Evolutionary conservation across 2,113 vertebrate species (phyloP).

Genomic region (Kobus ellipsiprymnus): DNA sequence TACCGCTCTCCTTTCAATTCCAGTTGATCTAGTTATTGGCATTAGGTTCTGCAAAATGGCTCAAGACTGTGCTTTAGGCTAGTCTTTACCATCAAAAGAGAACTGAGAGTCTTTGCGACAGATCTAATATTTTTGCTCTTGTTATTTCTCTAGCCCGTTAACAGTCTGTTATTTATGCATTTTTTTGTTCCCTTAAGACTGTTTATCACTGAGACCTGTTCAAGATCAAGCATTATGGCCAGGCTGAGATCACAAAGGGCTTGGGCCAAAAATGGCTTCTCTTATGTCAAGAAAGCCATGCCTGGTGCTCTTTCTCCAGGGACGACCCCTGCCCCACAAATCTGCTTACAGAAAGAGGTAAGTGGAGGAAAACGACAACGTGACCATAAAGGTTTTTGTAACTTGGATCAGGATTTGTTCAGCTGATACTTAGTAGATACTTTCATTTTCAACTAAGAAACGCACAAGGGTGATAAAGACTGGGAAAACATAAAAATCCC

Average conservation of each 20-base stretch:
- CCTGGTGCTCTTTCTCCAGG: neutral
- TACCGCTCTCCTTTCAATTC: neutral
- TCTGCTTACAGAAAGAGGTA: neutral
- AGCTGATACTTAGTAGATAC: neutral
- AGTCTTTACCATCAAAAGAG: neutral
- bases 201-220: neutral
- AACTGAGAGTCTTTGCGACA: neutral
- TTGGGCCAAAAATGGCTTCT: neutral
- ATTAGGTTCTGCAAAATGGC: neutral
- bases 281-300: neutral
- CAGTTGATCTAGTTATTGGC: neutral
- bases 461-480: neutral
- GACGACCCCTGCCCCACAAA: neutral
- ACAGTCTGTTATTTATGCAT: neutral
- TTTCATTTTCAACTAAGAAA: constrained; percentile 23
- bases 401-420: neutral
- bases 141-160: neutral
- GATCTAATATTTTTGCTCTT: neutral
- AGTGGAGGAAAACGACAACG: neutral
- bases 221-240: neutral
- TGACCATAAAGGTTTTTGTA: neutral
- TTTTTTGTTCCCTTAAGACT: neutral
- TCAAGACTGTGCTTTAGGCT: neutral
- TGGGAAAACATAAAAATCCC: constrained; percentile 19
- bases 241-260: neutral